Evolutionary conservation across 2,113 vertebrate genomes (phyloP).

Genomic region (Mastomys natalensis): DNA sequence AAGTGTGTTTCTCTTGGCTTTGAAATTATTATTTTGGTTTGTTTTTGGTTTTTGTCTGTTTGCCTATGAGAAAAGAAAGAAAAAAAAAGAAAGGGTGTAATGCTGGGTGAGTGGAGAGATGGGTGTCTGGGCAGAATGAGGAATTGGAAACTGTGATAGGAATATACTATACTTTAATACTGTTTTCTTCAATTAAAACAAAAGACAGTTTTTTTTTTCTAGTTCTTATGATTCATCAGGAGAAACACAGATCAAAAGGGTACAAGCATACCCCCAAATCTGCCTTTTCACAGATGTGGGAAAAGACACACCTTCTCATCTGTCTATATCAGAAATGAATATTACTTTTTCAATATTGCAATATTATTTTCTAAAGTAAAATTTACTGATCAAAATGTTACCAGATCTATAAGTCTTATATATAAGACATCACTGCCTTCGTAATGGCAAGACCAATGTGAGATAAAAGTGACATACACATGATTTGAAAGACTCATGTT

Average conservation of each 20-base stretch:
- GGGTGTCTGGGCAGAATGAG: background rate
- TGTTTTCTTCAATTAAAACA: background rate
- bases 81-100: background rate
- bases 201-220: background rate
- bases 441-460: background rate
- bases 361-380: background rate
- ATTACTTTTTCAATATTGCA: background rate
- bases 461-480: background rate
- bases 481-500: background rate
- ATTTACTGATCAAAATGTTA: background rate
- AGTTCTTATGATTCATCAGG: background rate
- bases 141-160: background rate
- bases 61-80: background rate
- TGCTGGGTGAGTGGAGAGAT: background rate
- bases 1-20: background rate
- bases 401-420: background rate
- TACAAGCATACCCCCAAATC: background rate
- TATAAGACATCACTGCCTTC: background rate
- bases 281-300: background rate
- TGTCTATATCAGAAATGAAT: background rate
- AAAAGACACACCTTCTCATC: background rate
- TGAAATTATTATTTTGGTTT: background rate
- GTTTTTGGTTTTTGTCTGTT: background rate
- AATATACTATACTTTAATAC: background rate
- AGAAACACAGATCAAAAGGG: background rate